phyloP scores from a whole-genome alignment of 2,888 invertebrate species.

The Drosophila kuntzei region DNA sequence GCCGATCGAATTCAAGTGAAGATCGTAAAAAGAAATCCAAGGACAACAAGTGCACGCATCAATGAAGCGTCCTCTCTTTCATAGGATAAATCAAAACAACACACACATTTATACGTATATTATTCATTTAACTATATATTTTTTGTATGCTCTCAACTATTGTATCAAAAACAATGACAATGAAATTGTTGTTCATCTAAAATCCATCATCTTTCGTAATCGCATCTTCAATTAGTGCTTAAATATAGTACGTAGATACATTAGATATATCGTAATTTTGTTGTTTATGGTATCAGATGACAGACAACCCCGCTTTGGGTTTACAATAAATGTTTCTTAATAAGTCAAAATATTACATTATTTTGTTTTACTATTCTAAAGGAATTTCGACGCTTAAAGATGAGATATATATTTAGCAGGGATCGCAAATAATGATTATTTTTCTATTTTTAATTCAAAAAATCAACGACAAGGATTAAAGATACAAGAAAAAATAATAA shows the following conservation, averaged over 20 bases:
- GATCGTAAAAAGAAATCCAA: slow-evolving; percentile 87
- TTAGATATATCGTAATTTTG: slow-evolving; percentile 42
- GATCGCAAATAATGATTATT: no score
- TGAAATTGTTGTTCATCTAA: slow-evolving; percentile 64
- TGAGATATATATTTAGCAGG: no score
- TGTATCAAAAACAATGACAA: slow-evolving; percentile 54
- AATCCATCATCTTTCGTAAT: slow-evolving; percentile 10
- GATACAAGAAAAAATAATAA: no score
- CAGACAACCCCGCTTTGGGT: slow-evolving; percentile 30
- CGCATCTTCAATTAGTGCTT: slow-evolving; percentile 46
- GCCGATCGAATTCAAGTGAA: slow-evolving; percentile 89
- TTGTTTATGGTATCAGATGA: slow-evolving; percentile 38
- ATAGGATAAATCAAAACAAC: slow-evolving; percentile 13
- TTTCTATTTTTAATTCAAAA: no score
- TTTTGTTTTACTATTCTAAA: slow-evolving; percentile 10
- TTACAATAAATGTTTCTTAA: slow-evolving; percentile 59
- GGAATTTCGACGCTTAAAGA: background rate
- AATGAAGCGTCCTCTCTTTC: slow-evolving; percentile 82
- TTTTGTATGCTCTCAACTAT: slow-evolving; percentile 31
- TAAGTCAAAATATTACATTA: slow-evolving; percentile 18
- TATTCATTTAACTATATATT: slow-evolving; percentile 13
- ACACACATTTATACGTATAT: slow-evolving; percentile 9
- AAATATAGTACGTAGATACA: slow-evolving; percentile 46
- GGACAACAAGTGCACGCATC: slow-evolving; percentile 89
- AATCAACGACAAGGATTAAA: no score